These are phyloP conservation scores for Cerastis rubricosa DNA, from an alignment of 2,888 invertebrate genomes.

Conservation along the genomic window DNA sequence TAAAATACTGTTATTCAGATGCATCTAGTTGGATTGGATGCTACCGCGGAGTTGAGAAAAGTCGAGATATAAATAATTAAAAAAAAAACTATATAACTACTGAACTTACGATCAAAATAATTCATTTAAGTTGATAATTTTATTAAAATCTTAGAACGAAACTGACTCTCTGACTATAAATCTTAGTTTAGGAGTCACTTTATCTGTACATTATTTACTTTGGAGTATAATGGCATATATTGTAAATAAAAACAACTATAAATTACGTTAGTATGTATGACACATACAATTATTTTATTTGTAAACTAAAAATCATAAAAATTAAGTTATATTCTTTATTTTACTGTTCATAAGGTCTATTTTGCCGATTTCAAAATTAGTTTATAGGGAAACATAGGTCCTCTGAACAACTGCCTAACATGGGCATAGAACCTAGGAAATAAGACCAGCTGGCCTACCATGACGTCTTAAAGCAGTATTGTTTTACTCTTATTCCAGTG, in stretches of 20 bases:
- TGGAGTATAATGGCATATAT: slow-evolving; percentile 24
- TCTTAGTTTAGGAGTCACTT: slow-evolving; percentile 1
- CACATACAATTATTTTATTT: neutral
- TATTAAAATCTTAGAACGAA: slow-evolving; percentile 24
- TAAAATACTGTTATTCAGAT: neutral
- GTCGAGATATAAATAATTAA: neutral
- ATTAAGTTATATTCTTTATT: slow-evolving; percentile 14
- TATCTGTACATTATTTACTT: slow-evolving; percentile 37
- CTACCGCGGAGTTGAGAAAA: neutral
- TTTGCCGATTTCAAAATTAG: neutral
- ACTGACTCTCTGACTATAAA: neutral
- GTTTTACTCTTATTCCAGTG: too few relatives aligned
- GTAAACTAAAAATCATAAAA: neutral
- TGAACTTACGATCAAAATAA: slow-evolving; percentile 35
- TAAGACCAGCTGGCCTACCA: too few relatives aligned
- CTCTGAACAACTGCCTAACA: neutral
- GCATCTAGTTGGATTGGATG: neutral
- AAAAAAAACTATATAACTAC: neutral
- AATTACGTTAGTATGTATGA: slow-evolving; percentile 22
- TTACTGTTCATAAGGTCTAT: neutral
- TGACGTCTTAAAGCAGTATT: too few relatives aligned
- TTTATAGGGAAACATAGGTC: neutral
- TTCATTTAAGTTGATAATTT: slow-evolving; percentile 15
- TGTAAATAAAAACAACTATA: slow-evolving; percentile 34
- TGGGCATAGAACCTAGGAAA: too few relatives aligned